Evolutionary conservation across 2,888 invertebrate genomes (phyloP).

Genomic region (Cryptocephalus primarius): DNA sequence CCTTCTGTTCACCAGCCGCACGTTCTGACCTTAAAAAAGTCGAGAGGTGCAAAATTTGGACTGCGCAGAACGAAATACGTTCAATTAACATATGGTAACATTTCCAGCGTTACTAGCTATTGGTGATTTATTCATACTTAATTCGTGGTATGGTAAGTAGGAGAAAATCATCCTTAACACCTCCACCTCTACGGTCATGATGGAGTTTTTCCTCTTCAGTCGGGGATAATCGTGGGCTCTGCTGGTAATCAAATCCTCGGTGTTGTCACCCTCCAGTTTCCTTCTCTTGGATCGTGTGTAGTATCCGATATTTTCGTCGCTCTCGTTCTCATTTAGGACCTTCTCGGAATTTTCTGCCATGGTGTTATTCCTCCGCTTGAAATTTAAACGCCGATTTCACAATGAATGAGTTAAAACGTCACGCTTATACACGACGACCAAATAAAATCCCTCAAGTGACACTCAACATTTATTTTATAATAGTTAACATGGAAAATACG

Average conservation of each 20-base stretch:
- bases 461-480: too few relatives aligned
- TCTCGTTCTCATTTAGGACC: slow-evolving; percentile 20
- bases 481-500: too few relatives aligned
- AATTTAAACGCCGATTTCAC: too few relatives aligned
- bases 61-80: not conserved
- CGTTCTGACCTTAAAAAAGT: slow-evolving; percentile 20
- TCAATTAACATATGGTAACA: not conserved
- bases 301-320: slow-evolving; percentile 11
- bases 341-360: slow-evolving; percentile 15
- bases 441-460: too few relatives aligned
- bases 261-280: slow-evolving; percentile 16
- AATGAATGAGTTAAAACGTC: too few relatives aligned
- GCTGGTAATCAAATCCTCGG: slow-evolving; percentile 10
- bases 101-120: too few relatives aligned
- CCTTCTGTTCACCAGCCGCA: slow-evolving; percentile 25
- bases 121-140: slow-evolving; percentile 18
- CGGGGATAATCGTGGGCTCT: slow-evolving; percentile 2
- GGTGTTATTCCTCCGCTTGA: not conserved
- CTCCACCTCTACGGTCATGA: slow-evolving; percentile 27
- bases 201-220: slow-evolving; percentile 22
- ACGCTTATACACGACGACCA: too few relatives aligned
- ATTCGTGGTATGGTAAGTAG: slow-evolving; percentile 24
- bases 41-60: not conserved
- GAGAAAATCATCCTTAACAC: slow-evolving; percentile 25
- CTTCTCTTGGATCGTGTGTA: slow-evolving; percentile 19